Conservation (phyloP, 2,888 invertebrate genomes). For the Flabesymbios commensalis region DNA sequence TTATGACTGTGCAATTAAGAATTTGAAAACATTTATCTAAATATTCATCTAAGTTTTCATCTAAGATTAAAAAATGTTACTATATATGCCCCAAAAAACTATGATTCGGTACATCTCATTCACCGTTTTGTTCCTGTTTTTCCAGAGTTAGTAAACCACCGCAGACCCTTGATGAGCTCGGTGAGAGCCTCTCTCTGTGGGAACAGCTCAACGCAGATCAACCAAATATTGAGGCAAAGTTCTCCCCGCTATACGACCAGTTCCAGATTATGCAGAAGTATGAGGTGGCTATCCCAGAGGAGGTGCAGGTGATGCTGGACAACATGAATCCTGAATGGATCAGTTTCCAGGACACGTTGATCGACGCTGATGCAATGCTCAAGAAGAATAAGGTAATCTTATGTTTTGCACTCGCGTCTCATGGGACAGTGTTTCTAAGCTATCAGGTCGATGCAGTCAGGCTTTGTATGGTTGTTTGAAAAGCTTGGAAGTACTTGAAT, state of each 20-base stretch:
- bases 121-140: too few species aligned
- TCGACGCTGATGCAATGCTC: conserved; percentile 75
- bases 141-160: conserved; percentile 66
- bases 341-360: conserved; percentile 72
- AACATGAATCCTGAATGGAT: conserved; percentile 72
- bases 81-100: too few species aligned
- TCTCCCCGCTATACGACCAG: conserved; percentile 77
- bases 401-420: too few species aligned
- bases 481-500: too few species aligned
- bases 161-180: conserved; percentile 74
- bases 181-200: conserved; percentile 71
- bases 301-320: conserved; percentile 43
- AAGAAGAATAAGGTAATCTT: conserved; percentile 70
- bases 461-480: too few species aligned
- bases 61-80: too few species aligned
- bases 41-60: too few species aligned
- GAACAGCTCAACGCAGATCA: conserved; percentile 73
- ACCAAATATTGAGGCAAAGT: conserved; percentile 70
- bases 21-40: too few species aligned
- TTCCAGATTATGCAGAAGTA: conserved; percentile 71
- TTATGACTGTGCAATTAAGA: too few species aligned
- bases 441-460: too few species aligned
- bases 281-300: conserved; percentile 71
- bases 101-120: too few species aligned
- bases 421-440: too few species aligned